Percentiles rank a stretch among this genome's conserved stretches.
These are phyloP conservation scores for Hippopotamyrus pictus DNA, from an alignment of 2,797 vertebrate genomes.

Conservation along the genomic window DNA sequence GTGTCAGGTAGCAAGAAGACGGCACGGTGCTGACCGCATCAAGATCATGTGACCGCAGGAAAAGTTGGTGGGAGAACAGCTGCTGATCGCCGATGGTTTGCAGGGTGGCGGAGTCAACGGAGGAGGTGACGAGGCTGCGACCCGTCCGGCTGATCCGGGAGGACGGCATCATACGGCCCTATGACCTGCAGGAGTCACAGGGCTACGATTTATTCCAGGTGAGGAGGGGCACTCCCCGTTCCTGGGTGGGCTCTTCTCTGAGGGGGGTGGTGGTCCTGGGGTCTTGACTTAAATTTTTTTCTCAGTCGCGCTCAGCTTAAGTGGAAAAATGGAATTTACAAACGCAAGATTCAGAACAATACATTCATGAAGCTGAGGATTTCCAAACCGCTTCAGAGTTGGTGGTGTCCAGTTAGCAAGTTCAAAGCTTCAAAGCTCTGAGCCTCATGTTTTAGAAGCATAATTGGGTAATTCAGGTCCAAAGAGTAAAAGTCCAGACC, in stretches of 20 bases:
- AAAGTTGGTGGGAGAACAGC: not conserved
- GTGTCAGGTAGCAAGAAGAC: not conserved
- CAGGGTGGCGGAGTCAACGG: slow-evolving; percentile 85
- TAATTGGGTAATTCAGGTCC: not conserved
- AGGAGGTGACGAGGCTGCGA: slow-evolving; percentile 83
- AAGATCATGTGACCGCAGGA: not conserved
- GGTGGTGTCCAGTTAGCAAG: not conserved
- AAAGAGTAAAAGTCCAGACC: not conserved
- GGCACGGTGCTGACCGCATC: not conserved
- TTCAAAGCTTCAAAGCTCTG: not conserved
- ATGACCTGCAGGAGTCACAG: slow-evolving; percentile 73
- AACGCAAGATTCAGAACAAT: slow-evolving; percentile 42
- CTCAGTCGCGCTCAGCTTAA: not conserved
- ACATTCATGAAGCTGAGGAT: not conserved
- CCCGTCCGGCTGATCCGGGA: slow-evolving; percentile 82
- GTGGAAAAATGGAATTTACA: slow-evolving; percentile 20
- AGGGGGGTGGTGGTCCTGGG: not conserved
- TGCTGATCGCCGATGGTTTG: slow-evolving; percentile 18
- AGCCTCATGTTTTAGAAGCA: not conserved
- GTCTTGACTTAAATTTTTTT: not conserved
- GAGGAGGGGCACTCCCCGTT: slow-evolving; percentile 9
- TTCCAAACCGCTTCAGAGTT: not conserved
- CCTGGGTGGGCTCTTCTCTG: not conserved
- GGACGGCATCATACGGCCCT: slow-evolving; percentile 87
- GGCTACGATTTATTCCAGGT: slow-evolving; percentile 93